Evolutionary conservation across 2,888 invertebrate species (phyloP).

Genomic region (Myopa tessellatipennis): DNA sequence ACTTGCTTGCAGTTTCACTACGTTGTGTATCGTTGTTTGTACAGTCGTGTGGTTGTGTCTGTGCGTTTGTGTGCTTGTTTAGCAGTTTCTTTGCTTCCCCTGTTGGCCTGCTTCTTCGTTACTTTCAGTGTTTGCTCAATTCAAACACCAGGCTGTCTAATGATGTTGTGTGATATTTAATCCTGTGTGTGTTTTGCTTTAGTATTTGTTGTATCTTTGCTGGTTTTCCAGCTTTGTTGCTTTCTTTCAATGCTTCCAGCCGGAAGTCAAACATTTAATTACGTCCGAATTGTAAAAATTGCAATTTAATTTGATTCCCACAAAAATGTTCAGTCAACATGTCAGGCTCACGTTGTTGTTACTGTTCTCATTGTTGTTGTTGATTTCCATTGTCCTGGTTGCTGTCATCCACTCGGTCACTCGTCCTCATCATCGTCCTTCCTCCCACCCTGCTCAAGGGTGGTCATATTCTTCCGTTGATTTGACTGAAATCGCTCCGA

Average conservation of each 20-base stretch:
- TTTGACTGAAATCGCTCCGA: constrained; percentile 17
- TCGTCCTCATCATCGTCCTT: not conserved
- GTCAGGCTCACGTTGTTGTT: not conserved
- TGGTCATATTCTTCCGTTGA: not conserved
- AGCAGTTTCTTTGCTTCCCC: not conserved
- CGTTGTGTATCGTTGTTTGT: not conserved
- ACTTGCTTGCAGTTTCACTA: constrained; percentile 1
- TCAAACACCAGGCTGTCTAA: not conserved
- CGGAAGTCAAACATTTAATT: constrained; percentile 43
- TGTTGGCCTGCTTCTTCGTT: not conserved
- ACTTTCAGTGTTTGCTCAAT: not conserved
- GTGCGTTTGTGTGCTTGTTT: not conserved
- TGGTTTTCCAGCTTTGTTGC: not conserved
- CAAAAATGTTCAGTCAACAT: constrained; percentile 34
- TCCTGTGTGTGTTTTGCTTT: not conserved
- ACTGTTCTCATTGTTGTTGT: not conserved
- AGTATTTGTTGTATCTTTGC: constrained; percentile 5
- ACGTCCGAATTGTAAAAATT: constrained; percentile 41
- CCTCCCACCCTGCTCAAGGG: no score
- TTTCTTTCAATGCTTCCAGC: not conserved
- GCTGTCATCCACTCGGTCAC: not conserved
- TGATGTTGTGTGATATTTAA: constrained; percentile 11
- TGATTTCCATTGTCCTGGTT: not conserved
- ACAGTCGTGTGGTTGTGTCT: not conserved
- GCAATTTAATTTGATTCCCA: constrained; percentile 41